These are phyloP conservation scores for Cantharis rustica DNA, from an alignment of 2,888 invertebrate species.

Conservation along the genomic window DNA sequence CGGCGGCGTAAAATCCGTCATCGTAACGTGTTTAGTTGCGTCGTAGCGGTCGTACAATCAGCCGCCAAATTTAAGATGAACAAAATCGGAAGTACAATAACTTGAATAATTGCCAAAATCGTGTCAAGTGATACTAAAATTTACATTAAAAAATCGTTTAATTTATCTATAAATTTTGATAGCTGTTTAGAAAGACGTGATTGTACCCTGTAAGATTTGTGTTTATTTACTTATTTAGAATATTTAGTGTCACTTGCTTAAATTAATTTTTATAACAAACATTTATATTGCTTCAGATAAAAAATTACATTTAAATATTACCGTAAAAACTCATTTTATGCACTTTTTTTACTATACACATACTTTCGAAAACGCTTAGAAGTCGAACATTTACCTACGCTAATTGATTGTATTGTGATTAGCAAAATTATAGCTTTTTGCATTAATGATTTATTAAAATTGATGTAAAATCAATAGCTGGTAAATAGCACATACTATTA, in stretches of 20 bases:
- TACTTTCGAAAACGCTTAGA: neutral
- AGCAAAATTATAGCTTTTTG: neutral
- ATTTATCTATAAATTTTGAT: neutral
- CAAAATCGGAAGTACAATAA: constrained; percentile 17
- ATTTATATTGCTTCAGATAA: neutral
- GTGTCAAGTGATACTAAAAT: constrained; percentile 11
- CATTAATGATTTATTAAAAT: neutral
- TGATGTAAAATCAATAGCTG: neutral
- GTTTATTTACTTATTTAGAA: neutral
- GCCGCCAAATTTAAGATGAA: constrained; percentile 35
- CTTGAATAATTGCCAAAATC: constrained; percentile 8
- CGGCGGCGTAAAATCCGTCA: constrained; percentile 28
- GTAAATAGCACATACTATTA: neutral
- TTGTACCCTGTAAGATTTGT: neutral
- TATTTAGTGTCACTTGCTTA: neutral
- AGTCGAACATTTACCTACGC: neutral
- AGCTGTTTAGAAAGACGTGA: neutral
- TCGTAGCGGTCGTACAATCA: constrained; percentile 36
- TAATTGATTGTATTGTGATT: neutral
- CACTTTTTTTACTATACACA: neutral
- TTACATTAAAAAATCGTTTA: neutral
- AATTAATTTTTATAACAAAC: neutral
- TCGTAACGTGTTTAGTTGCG: constrained; percentile 36
- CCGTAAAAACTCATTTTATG: neutral
- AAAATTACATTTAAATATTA: neutral